Evolutionary conservation across 2,113 vertebrate genomes (phyloP), one percentile per base, ranked within the genome.

Genomic region (Diphyllodes magnificus): DNA sequence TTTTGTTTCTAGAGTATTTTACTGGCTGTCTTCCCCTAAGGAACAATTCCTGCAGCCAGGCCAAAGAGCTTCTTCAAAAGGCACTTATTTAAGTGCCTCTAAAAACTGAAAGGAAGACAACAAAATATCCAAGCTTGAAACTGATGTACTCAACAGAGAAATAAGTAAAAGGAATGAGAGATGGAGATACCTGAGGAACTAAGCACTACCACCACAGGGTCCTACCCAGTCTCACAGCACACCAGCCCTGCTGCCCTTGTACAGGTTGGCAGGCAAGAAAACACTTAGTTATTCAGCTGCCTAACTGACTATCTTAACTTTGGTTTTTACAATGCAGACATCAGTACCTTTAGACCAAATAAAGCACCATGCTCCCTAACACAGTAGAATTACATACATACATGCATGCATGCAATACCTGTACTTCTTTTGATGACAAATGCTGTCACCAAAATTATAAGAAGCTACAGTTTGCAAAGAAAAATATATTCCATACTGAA

Each of bases 1-100:
- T 76, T 91, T 76, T 82, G 77, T 90, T 93, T 89, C 83, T 79
- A 79, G 73, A 40, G 37, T 87, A 76, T 77, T 93, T 95, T 82
- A 35, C 66, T 90, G 70, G 31, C 91, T 96, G 57, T 37, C 39
- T 90, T 77, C 50, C 81, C 91, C 75, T 72, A 28, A 69, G 81
- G 21, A 90, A 82, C 45, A 82, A 90, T 82, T 70, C 42, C 42
- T 80, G 50, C 66, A 85, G 45, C 16, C 51, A 82, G 61, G 33
- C 37, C 73, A 76, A 73, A 91, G 21, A 70, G 5, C 42, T 68
- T 88, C 80, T 83, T 94, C 76, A 88, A 91, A 92, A 64, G 20
- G 5, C 28, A 25, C 30, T 81, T 70, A 61, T 24, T 93, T 66
- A 90, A 81, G 61, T 7, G 24, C 21, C 37, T 90, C 45, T 82